Evolutionary conservation across 1,140 invertebrate species (phyloP), one percentile per base, ranked within the genome.

Genomic region (Pseudomyrmex gracilis): DNA sequence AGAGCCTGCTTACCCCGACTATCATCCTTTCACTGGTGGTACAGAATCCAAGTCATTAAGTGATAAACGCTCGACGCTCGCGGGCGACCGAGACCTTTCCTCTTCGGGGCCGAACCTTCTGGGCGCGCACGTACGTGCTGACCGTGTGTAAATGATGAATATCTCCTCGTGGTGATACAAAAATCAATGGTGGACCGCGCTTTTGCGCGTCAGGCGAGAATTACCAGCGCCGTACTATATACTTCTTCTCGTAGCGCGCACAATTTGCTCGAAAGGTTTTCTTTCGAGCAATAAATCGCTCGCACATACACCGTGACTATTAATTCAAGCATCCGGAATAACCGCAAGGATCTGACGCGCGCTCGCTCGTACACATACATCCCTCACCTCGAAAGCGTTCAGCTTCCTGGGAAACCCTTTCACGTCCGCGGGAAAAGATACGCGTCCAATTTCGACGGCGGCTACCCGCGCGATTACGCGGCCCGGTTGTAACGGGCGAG

Each of bases 41-140:
- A 53, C 12, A 61, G 49, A 63, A 58, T 71, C 71, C 63, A 58
- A 83, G 78, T 87, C 84, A 87, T 85, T 87, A 87, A 87, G 80
- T 71, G 84, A 85, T 83, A 78, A 87, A 87, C 84, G 71, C 51
- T 73, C 34, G 71, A 82, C 77, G 73, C 85, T 71, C 84, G 85
- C 77, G 76, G 76, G 77, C 55, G 84, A 49, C 64, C 17, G 47
- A 61, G 74, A 71, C 77, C 58, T 70, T 55, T 55, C n/a, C 76
- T 34, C 64, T 57, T 71, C 24, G 61, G 61, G 66, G 53, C 43
- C 66, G 12, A 71, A 80, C 66, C 67, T 45, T 71, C 64, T 17
- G 76, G 24, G 15, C 45, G 53, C 1, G 53, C 68, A 22, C 68
- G 61, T 34, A 63, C 70, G 68, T 58, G 51, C 34, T 51, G 24